Percentiles rank a stretch among this genome's conserved stretches.
Evolutionary conservation across 2,888 invertebrate species (phyloP).

Genomic region (Latrodectus hesperus): DNA sequence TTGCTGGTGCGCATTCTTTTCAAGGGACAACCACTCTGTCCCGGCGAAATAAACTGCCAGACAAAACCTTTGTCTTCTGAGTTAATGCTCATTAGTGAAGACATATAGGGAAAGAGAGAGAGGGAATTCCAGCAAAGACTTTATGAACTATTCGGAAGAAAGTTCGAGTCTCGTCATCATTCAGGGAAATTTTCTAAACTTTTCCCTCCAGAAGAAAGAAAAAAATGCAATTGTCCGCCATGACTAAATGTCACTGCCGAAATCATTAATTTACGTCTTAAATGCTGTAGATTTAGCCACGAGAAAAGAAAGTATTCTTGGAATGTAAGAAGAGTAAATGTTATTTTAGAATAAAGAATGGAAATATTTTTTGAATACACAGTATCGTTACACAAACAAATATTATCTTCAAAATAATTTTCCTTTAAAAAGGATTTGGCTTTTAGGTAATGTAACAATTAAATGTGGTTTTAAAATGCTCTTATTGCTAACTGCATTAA

Average conservation of each 20-base stretch:
- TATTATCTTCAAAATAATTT: no score
- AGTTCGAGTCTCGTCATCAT: not conserved
- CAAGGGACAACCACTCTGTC: not conserved
- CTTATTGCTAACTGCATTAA: no score
- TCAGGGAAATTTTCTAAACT: not conserved
- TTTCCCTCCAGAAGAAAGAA: not conserved
- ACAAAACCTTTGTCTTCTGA: slow-evolving; percentile 23
- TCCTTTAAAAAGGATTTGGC: no score
- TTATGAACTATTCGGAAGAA: not conserved
- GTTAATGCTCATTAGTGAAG: slow-evolving; percentile 49
- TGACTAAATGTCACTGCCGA: not conserved
- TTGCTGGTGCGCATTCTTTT: slow-evolving; percentile 1
- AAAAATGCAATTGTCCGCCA: not conserved
- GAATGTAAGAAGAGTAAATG: no score
- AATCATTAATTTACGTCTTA: no score
- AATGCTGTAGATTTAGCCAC: no score
- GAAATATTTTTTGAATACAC: no score
- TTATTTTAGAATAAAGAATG: no score
- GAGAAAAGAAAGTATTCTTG: no score
- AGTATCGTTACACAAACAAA: no score
- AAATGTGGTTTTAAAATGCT: no score
- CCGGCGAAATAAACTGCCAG: slow-evolving; percentile 8
- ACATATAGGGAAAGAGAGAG: not conserved
- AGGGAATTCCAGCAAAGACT: not conserved
- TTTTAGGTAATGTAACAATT: no score